Conservation (phyloP, 2,797 vertebrate species). For the Natrix natrix region DNA sequence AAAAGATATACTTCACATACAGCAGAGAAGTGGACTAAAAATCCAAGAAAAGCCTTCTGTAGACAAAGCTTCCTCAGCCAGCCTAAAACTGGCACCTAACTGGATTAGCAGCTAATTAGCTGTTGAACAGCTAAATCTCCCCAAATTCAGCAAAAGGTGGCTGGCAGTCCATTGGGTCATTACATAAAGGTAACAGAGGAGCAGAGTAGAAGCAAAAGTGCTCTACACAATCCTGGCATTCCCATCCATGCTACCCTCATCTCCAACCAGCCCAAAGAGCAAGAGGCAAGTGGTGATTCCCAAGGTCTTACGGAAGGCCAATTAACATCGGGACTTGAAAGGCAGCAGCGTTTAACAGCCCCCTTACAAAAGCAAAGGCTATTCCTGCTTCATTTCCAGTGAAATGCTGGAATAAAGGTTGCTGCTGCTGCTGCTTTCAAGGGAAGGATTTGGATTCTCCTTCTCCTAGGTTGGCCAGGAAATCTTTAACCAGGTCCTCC, state of each 20-base stretch:
- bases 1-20: neutral
- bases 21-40: neutral
- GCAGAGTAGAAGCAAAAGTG: neutral
- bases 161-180: neutral
- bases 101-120: slow-evolving; percentile 24
- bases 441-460: neutral
- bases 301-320: neutral
- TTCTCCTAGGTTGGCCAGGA: neutral
- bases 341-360: neutral
- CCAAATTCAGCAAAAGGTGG: neutral
- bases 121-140: neutral
- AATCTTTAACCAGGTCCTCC: neutral
- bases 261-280: neutral
- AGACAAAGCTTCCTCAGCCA: slow-evolving; percentile 10
- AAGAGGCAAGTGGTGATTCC: neutral
- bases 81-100: slow-evolving; percentile 4
- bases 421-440: neutral
- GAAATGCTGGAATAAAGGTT: neutral
- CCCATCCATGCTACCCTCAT: neutral
- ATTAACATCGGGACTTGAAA: neutral
- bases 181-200: neutral
- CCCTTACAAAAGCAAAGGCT: neutral
- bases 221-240: neutral
- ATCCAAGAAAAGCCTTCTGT: neutral
- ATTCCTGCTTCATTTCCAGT: neutral